A percentile compares a stretch with the other conserved stretches of the same genome.
phyloP scores from a whole-genome alignment of 2,113 vertebrate genomes.

The Apteryx owenii region DNA sequence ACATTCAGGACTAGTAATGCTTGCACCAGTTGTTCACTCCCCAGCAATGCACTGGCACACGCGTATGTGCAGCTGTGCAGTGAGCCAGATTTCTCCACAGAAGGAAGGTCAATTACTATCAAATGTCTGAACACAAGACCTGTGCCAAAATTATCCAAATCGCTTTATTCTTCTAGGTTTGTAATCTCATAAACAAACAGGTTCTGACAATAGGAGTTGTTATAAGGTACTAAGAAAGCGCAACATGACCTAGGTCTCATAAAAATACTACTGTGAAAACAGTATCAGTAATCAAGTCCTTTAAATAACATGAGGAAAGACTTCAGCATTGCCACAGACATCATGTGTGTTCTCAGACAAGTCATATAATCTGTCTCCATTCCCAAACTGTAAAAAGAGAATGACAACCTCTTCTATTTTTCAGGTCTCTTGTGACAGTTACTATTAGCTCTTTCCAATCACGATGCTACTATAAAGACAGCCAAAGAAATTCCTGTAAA shows the following conservation, averaged over 20 bases:
- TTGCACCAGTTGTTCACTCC: slow-evolving; percentile 38
- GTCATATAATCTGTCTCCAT: not conserved
- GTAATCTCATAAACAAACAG: slow-evolving; percentile 21
- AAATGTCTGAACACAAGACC: slow-evolving; percentile 5
- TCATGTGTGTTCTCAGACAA: not conserved
- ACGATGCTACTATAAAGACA: not conserved
- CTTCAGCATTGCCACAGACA: not conserved
- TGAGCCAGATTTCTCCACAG: not conserved
- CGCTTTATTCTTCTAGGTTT: not conserved
- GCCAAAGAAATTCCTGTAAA: not conserved
- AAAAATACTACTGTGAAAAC: slow-evolving; percentile 30
- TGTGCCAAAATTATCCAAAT: slow-evolving; percentile 20
- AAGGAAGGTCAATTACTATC: slow-evolving; percentile 33
- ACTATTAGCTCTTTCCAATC: not conserved
- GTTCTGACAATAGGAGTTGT: not conserved
- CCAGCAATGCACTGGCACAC: not conserved
- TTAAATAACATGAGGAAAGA: slow-evolving; percentile 47
- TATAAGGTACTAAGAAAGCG: not conserved
- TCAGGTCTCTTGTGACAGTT: not conserved
- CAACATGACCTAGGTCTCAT: not conserved
- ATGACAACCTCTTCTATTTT: not conserved
- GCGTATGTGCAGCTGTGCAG: slow-evolving; percentile 21
- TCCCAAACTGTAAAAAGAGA: not conserved
- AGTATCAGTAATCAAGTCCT: slow-evolving; percentile 33
- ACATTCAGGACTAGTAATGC: not conserved